These are phyloP conservation scores for Mohoua ochrocephala DNA, from an alignment of 2,113 vertebrate species.

Conservation along the genomic window DNA sequence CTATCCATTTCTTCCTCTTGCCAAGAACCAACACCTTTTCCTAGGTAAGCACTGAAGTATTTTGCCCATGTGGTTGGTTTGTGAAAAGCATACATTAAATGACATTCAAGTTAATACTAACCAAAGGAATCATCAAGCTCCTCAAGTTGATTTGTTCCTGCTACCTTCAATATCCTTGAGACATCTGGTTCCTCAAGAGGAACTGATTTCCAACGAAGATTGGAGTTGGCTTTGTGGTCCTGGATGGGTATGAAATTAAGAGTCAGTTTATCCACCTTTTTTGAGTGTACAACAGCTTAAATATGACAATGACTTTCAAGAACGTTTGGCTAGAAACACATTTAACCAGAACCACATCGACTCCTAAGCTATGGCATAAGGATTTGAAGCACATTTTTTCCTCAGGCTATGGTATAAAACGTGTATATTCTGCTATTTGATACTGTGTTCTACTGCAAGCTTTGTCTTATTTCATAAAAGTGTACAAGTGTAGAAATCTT, in stretches of 20 bases:
- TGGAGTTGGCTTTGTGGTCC: not conserved
- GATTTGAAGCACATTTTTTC: not conserved
- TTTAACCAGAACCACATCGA: not conserved
- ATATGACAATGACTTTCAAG: not conserved
- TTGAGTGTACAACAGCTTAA: not conserved
- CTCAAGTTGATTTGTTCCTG: conserved; percentile 34
- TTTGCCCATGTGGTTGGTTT: not conserved
- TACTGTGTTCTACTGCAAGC: not conserved
- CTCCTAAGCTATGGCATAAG: not conserved
- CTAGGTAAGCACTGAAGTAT: not conserved
- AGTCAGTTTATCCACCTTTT: not conserved
- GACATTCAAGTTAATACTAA: conserved; percentile 39
- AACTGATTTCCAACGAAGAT: not conserved
- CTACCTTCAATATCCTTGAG: conserved; percentile 49
- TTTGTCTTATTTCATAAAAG: not conserved
- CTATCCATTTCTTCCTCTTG: not conserved
- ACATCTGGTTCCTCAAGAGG: conserved; percentile 20
- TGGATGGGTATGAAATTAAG: not conserved
- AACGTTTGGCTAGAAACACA: not conserved
- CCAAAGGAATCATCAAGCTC: conserved; percentile 68
- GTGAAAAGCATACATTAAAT: not conserved
- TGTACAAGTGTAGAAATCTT: not conserved
- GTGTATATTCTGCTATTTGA: not conserved
- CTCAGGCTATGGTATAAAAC: not conserved
- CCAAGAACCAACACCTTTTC: not conserved